phyloP scores from a whole-genome alignment of 2,113 vertebrate species.

The Callospermophilus lateralis region DNA sequence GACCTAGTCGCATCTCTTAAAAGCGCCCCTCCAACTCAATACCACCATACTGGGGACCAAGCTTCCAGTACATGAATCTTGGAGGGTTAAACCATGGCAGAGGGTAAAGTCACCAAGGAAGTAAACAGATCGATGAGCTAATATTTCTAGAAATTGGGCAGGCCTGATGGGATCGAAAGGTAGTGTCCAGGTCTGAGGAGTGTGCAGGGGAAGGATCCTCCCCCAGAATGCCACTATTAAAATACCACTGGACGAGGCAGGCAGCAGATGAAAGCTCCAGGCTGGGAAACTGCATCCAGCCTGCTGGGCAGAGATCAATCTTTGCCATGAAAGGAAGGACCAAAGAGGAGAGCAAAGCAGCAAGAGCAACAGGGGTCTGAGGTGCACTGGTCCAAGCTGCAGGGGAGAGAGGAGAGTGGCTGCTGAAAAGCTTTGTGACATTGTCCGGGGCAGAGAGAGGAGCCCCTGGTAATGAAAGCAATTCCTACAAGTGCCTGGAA shows the following conservation, averaged over 20 bases:
- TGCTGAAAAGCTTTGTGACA: background rate
- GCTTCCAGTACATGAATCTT: background rate
- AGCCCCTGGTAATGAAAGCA: conserved; percentile 52
- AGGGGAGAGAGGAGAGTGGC: background rate
- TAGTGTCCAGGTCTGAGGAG: background rate
- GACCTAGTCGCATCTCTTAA: background rate
- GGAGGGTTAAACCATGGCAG: background rate
- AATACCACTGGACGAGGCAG: background rate
- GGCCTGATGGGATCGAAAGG: background rate
- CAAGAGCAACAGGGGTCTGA: background rate
- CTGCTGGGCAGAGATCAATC: conserved; percentile 53
- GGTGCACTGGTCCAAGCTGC: background rate
- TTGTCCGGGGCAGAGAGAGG: background rate
- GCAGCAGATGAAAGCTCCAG: conserved; percentile 32
- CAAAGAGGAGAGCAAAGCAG: background rate
- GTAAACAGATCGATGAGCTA: background rate
- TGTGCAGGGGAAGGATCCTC: background rate
- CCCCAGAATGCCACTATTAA: background rate
- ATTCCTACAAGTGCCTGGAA: conserved; percentile 65
- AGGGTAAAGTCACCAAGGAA: background rate
- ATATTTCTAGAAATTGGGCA: background rate
- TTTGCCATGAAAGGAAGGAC: conserved; percentile 46
- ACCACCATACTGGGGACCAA: background rate
- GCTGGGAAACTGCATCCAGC: conserved; percentile 34
- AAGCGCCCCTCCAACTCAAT: background rate